phyloP scores from a whole-genome alignment of 92 coral and sea anemone genomes.

The Actinostola sp. region DNA sequence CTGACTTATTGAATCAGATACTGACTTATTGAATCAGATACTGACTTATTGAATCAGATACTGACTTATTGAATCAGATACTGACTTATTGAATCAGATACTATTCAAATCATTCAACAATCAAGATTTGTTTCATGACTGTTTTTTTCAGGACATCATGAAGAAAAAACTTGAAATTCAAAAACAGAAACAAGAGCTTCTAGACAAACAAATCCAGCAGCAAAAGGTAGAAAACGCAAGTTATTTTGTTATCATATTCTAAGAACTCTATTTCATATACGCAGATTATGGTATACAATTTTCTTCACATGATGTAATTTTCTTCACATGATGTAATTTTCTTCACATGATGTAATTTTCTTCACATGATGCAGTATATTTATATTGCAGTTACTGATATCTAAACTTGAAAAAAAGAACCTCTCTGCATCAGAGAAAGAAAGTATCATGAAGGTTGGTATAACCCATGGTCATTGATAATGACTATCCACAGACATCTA shows the following conservation, averaged over 20 bases:
- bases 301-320: too few species aligned
- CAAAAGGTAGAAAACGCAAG: constrained; percentile 88
- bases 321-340: too few species aligned
- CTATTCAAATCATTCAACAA: too few species aligned
- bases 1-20: too few species aligned
- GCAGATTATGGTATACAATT: too few species aligned
- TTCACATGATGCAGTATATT: too few species aligned
- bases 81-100: too few species aligned
- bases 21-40: too few species aligned
- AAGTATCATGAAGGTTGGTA: constrained; percentile 82
- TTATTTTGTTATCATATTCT: background rate
- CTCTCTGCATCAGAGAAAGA: constrained; percentile 81
- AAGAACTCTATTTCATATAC: too few species aligned
- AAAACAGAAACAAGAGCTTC: constrained; percentile 88
- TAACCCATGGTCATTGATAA: background rate
- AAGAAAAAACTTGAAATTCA: constrained; percentile 90
- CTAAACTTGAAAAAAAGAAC: constrained; percentile 94
- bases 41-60: too few species aligned
- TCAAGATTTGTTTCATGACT: background rate
- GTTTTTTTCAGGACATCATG: constrained; percentile 68
- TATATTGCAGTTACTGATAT: constrained; percentile 76
- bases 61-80: too few species aligned
- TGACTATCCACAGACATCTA: background rate
- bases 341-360: too few species aligned
- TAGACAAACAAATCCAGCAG: constrained; percentile 86